Evolutionary conservation across 2,113 vertebrate genomes (phyloP), one percentile per base, ranked within the genome.

Genomic region (Herpetotheres cachinnans): DNA sequence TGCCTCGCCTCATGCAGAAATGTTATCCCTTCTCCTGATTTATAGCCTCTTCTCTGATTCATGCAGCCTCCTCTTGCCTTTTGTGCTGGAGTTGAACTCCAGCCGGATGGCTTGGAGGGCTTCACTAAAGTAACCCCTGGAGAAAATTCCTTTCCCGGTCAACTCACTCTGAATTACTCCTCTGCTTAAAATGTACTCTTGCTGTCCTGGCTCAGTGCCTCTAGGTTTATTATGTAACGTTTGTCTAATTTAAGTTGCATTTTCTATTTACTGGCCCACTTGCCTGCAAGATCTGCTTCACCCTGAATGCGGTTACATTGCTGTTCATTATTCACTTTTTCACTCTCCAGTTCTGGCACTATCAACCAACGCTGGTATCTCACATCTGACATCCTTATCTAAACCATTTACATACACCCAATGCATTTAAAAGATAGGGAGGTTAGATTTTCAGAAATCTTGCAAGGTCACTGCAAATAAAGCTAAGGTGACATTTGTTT

Each of bases 81-180:
- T 77, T 56, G 32, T 76, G 85, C 55, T 79, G 13, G 32, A 52
- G 25, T 11, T 27, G 47, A 50, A 44, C 92, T 89, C 70, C 10
- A 11, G 72, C 25, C 7, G 14, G 24, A 79, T 70, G 46, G 40
- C 81, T 90, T 6, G 0, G 72, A 89, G 76, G 50, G 9, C 73
- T 86, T 88, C 20, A 5, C 74, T 86, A 65, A 87, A 93, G 83
- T 92, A 89, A 97, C 70, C 94, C 81, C 86, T 93, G 91, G 94
- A 93, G 94, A 94, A 95, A 84, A 94, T 74, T 91, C 76, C 82
- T 92, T 96, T 97, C 94, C 73, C 82, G 61, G 77, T 71, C 90
- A 96, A 38, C 70, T 94, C 42, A 58, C 56, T 88, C 73, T 81
- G 82, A 89, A 79, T 95, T 97, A 84, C 82, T 95, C 42, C 81